Conservation (phyloP, 2,113 vertebrate species). For the Dolichallabes microphthalmus region DNA sequence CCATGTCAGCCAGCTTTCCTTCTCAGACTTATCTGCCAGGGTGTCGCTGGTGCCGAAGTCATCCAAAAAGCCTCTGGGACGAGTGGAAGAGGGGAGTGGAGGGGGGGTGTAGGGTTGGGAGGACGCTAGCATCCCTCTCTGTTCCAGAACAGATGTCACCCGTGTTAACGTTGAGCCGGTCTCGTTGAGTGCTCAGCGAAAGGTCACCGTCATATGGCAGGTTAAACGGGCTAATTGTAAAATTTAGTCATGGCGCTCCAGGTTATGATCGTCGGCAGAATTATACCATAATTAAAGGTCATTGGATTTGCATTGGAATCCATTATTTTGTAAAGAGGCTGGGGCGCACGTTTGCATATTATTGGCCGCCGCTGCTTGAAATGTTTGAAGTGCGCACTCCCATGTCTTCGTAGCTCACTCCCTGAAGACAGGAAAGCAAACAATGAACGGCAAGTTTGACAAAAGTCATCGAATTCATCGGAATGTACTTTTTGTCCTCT, state of each 20-base stretch:
- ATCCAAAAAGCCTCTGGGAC: constrained; percentile 51
- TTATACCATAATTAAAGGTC: constrained; percentile 62
- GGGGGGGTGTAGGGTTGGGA: neutral
- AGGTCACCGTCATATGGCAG: constrained; percentile 77
- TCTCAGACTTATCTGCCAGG: constrained; percentile 36
- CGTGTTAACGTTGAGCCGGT: constrained; percentile 71
- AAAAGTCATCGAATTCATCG: constrained; percentile 23
- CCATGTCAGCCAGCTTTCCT: constrained; percentile 38
- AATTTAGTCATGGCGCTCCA: constrained; percentile 64
- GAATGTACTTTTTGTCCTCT: constrained; percentile 15
- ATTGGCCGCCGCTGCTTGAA: constrained; percentile 43
- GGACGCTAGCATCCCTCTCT: constrained; percentile 53
- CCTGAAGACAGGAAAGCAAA: constrained; percentile 37
- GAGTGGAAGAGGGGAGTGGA: neutral
- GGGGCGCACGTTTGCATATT: constrained; percentile 48
- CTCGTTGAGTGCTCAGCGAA: constrained; percentile 71
- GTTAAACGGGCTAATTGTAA: constrained; percentile 78
- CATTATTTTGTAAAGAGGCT: constrained; percentile 47
- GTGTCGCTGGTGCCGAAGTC: constrained; percentile 32
- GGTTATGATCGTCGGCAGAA: constrained; percentile 56
- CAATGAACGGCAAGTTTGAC: constrained; percentile 24
- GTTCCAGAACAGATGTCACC: constrained; percentile 72
- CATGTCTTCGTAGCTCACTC: constrained; percentile 10
- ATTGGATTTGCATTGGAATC: constrained; percentile 54
- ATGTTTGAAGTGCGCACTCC: constrained; percentile 46